A percentile compares a stretch with the other conserved stretches of the same genome.
Conservation (phyloP, 1,140 invertebrate genomes). For the Chlorops oryzae region DNA sequence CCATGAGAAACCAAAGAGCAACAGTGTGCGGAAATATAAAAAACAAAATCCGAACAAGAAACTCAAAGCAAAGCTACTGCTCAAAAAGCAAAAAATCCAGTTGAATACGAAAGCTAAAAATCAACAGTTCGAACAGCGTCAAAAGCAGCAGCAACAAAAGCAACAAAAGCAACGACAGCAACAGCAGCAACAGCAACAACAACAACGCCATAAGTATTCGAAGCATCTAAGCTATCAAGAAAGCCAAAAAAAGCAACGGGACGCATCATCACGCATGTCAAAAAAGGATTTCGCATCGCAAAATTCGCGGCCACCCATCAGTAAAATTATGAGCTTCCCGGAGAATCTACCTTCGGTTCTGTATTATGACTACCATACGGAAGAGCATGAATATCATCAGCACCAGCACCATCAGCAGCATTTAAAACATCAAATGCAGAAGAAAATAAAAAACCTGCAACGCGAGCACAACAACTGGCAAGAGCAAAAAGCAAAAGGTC, state of each 20-base stretch:
- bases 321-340: constrained; percentile 43
- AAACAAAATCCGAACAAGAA: no score
- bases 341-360: constrained; percentile 42
- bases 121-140: no score
- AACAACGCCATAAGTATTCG: constrained; percentile 15
- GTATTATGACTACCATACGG: constrained; percentile 45
- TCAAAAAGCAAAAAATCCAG: no score
- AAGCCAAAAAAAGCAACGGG: no score
- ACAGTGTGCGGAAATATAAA: no score
- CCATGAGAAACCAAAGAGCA: no score
- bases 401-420: constrained; percentile 44
- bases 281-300: no score
- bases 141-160: constrained; percentile 22
- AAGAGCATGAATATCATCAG: constrained; percentile 44
- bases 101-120: no score
- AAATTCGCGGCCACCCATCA: constrained; percentile 22
- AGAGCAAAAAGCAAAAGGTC: background rate
- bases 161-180: constrained; percentile 19
- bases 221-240: no score
- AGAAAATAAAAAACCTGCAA: constrained; percentile 19
- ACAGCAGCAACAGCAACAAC: constrained; percentile 29
- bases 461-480: constrained; percentile 10
- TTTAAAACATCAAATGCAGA: constrained; percentile 39
- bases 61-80: no score
- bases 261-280: no score